Conservation (phyloP, 2,113 vertebrate genomes). For the Chelonoidis abingdonii region DNA sequence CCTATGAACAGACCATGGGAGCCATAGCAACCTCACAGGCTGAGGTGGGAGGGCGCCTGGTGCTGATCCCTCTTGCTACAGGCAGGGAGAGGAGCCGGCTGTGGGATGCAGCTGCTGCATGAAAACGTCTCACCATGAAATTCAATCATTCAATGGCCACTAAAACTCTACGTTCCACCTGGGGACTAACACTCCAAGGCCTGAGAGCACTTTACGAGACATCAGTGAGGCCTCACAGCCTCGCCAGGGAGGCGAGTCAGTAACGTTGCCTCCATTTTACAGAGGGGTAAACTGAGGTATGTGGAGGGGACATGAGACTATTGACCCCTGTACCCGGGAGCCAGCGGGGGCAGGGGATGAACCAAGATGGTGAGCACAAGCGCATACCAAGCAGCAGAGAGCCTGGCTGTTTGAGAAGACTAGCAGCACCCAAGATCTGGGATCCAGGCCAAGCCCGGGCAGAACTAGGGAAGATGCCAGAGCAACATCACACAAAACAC, state of each 20-base stretch:
- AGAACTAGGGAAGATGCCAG: background rate
- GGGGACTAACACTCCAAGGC: no score
- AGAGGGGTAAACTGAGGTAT: fast-evolving
- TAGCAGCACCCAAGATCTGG: background rate
- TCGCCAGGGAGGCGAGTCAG: background rate
- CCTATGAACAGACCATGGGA: background rate
- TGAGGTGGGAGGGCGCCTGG: no score
- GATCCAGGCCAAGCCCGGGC: background rate
- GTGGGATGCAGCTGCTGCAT: fast-evolving
- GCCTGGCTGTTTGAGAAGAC: fast-evolving
- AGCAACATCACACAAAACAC: background rate
- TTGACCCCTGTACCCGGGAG: fast-evolving
- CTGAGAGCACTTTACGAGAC: background rate
- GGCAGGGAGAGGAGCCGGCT: no score
- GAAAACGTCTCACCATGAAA: background rate
- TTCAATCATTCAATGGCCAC: background rate
- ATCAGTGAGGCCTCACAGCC: background rate
- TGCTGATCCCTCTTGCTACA: background rate
- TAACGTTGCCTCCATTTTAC: fast-evolving
- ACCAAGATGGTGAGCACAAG: background rate
- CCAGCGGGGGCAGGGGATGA: background rate
- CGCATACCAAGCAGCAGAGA: background rate
- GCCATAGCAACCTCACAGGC: fast-evolving
- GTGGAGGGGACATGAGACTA: fast-evolving
- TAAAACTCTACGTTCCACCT: background rate